Base-by-base conservation (phyloP, 2,113 vertebrate genomes). In the Tragulus kanchil region DNA sequence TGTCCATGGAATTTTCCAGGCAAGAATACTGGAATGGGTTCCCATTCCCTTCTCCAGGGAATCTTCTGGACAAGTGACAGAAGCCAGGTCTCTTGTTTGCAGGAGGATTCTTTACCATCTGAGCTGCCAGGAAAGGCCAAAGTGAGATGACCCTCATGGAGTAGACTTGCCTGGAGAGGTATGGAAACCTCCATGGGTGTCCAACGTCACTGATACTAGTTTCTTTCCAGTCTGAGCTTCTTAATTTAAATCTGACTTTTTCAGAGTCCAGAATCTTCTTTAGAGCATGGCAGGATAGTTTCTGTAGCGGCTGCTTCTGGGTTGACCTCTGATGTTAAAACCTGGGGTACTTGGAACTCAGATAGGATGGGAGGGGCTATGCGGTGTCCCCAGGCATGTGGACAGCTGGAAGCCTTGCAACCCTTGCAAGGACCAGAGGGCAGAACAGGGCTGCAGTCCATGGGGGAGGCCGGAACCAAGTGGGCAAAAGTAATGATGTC, bases 401-500 rank as follows among this genome's bases (percentile, higher is more conserved):
- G 99, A 98, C 99, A 99, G 90, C 99, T 99, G 98, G 99, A 99
- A 90, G 99, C 99, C 98, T 99, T 97, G 92, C 98, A 13, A 94
- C 89, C 99, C 98, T 99, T 99, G 36, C 99, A 98, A 85, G 99
- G 99, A 96, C 99, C 98, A 11, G 52, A 71, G n/a, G 23, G 52
- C 17, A 23, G 56, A 5, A 31, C 3, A 8, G 19, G 1, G 3
- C 59, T 23, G 52, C 45, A 54, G 48, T 5, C 28, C 28, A 3
- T 52, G 48, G 23, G 31, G 45, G 31, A 89, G 45, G 17, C 69
- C 42, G 16, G 42, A 14, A 71, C 26, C 42, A 62, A 58, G 42
- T 89, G 8, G 19, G 48, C 8, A 23, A 48, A 75, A 45, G 19
- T 3, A 19, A 56, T 6, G 36, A 58, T 69, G 54, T 58, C 11